phyloP scores from a whole-genome alignment of 1,140 invertebrate species.

The Pygmarrhopalites habei region DNA sequence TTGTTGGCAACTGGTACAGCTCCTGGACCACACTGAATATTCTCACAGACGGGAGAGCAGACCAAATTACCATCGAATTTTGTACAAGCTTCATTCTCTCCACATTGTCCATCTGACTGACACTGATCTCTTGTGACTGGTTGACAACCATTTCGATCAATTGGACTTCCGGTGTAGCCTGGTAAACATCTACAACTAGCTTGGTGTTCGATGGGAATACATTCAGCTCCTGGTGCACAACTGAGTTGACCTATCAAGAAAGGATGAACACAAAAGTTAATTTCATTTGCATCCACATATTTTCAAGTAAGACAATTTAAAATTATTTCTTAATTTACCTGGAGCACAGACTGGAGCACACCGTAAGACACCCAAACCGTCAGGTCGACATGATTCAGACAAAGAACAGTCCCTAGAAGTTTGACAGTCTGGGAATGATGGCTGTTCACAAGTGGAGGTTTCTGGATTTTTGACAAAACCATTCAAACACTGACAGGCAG shows the following conservation, averaged over 20 bases:
- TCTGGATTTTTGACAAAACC: conserved; percentile 75
- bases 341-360: conserved; percentile 55
- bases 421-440: conserved; percentile 70
- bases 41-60: conserved; percentile 70
- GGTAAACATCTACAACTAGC: conserved; percentile 43
- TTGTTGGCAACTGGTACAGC: conserved; percentile 79
- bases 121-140: conserved; percentile 63
- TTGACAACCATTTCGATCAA: conserved; percentile 75
- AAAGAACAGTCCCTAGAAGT: conserved; percentile 62
- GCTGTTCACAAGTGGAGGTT: conserved; percentile 69
- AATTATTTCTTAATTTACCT: no score
- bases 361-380: conserved; percentile 75
- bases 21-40: conserved; percentile 68
- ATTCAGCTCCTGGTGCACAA: conserved; percentile 73
- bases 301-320: no score
- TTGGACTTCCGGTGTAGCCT: conserved; percentile 70
- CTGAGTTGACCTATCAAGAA: conserved; percentile 49
- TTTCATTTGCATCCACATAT: no score
- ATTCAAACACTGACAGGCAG: conserved; percentile 66
- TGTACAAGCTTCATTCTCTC: conserved; percentile 68
- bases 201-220: conserved; percentile 50
- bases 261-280: no score
- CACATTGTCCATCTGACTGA: conserved; percentile 67
- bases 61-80: conserved; percentile 44
- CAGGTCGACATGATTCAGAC: conserved; percentile 63